A percentile compares a stretch with the other conserved stretches of the same genome.
Evolutionary conservation across 2,113 vertebrate genomes (phyloP).

Genomic region (Ariopsis seemanni): DNA sequence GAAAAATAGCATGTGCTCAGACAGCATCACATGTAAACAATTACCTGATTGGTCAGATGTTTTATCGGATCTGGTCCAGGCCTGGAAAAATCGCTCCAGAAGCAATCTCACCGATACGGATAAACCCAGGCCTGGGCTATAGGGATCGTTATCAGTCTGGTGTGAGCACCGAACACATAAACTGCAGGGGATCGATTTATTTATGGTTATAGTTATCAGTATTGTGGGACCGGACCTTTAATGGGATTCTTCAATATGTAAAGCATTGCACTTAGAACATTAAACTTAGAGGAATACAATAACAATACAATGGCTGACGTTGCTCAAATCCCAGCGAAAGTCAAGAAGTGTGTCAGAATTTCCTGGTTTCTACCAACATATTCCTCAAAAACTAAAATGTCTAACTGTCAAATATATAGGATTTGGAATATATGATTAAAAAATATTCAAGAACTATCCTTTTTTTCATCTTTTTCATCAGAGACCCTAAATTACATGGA

Average conservation of each 20-base stretch:
- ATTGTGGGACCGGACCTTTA: no score
- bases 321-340: not conserved
- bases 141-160: no score
- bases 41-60: no score
- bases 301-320: not conserved
- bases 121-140: no score
- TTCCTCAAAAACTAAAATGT: not conserved
- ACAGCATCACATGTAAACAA: no score
- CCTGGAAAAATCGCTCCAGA: no score
- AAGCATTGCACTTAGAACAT: not conserved
- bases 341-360: not conserved
- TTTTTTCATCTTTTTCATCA: not conserved
- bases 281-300: not conserved
- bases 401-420: not conserved
- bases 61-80: no score
- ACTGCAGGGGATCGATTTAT: no score
- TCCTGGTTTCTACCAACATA: not conserved
- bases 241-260: not conserved
- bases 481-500: not conserved
- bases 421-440: not conserved
- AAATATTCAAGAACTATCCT: not conserved
- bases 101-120: no score
- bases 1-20: no score
- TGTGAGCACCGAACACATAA: no score
- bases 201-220: no score